Evolutionary conservation across 2,888 invertebrate species (phyloP).

Genomic region (Yponomeuta evonymella): DNA sequence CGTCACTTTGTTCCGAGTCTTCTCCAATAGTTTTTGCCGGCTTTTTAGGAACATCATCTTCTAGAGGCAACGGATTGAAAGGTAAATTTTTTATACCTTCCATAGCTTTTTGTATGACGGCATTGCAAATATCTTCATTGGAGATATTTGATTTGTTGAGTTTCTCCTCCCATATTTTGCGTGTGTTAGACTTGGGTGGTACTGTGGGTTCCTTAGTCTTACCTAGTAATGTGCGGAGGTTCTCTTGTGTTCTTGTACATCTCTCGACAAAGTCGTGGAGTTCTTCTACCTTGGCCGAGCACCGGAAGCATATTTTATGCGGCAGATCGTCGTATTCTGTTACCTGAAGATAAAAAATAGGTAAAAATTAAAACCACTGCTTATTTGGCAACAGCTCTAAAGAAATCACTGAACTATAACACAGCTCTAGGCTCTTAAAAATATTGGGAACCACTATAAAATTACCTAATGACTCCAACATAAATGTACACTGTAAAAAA

Average conservation of each 20-base stretch:
- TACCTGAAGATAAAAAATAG: conserved; percentile 47
- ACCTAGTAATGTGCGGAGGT: conserved; percentile 43
- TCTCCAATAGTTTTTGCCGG: conserved; percentile 26
- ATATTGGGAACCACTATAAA: too few species aligned
- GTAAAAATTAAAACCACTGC: conserved; percentile 4
- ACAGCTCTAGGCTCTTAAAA: too few species aligned
- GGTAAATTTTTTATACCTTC: conserved; percentile 55
- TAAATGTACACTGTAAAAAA: too few species aligned
- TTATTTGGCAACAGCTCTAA: too few species aligned
- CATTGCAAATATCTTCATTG: conserved; percentile 68
- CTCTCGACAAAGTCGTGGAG: conserved; percentile 65
- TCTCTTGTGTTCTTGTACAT: conserved; percentile 63
- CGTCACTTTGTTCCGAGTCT: conserved; percentile 25
- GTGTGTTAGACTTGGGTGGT: conserved; percentile 43
- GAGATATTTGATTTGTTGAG: conserved; percentile 59
- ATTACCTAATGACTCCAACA: too few species aligned
- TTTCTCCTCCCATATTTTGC: conserved; percentile 59
- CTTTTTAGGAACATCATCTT: conserved; percentile 14
- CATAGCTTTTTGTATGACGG: conserved; percentile 65
- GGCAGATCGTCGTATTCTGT: conserved; percentile 67
- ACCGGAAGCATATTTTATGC: conserved; percentile 71
- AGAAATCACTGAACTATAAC: too few species aligned
- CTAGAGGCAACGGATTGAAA: conserved; percentile 25
- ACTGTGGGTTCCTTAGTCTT: conserved; percentile 23
- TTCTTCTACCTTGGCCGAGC: conserved; percentile 70